Evolutionary conservation across 2,113 vertebrate species (phyloP), one percentile per base, ranked within the genome.

Genomic region (Anser cygnoides): DNA sequence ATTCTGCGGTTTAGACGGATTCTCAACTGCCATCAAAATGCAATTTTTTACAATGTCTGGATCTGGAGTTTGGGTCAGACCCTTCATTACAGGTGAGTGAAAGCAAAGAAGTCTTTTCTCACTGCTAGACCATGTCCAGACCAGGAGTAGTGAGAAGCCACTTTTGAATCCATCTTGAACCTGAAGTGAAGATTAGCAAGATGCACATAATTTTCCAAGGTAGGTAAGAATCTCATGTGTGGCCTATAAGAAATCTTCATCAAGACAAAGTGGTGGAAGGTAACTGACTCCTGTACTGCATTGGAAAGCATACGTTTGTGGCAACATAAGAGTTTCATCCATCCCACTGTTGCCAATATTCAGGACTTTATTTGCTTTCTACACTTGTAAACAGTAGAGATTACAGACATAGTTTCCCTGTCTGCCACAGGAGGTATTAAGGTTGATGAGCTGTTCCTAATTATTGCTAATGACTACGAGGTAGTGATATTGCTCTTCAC

Each of bases 371-470:
- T 26, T 84, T 61, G 57, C 35, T 80, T 76, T 61, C 54, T 87
- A 1, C 57, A 28, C 76, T 29, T 75, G 55, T 21, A 80, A 55
- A 37, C 2, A 4, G 31, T 29, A 85, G 37, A 78, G 72, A 57
- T 25, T 67, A 70, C 65, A 92, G 68, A 55, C 72, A 72, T 33
- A 85, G 57, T 61, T 93, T 67, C 43, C 68, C 44, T 65, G n/a
- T 54, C 92, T 87, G 39, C 52, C 73, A 81, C 44, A 79, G 80
- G 18, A 95, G 58, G 62, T 72, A 75, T 76, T 75, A 54, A 93
- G 62, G 39, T 37, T 84, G 88, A 89, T 91, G 86, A 93, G 86
- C 58, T 79, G 52, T 81, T 90, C 66, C 68, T 76, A 91, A 93
- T 91, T 71, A 84, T 57, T 91, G 59, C 67, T 93, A 83, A 95